These are phyloP conservation scores for Pomacea maculata DNA, from an alignment of 1,140 invertebrate genomes.

Conservation along the genomic window DNA sequence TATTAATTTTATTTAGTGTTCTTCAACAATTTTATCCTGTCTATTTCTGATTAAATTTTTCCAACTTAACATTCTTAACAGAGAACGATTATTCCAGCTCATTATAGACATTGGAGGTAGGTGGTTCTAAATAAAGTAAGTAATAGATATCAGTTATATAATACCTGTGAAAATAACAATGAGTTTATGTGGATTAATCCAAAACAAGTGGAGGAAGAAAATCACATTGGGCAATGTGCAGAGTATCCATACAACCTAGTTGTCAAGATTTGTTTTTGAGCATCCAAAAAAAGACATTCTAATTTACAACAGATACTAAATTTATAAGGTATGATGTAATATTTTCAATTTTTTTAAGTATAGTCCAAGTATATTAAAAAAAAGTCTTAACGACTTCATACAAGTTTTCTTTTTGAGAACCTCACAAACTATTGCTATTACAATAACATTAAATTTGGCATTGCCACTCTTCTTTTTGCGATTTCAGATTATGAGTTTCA, in stretches of 20 bases:
- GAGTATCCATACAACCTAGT: no score
- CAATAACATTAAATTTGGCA: no score
- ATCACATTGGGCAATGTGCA: no score
- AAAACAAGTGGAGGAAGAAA: no score
- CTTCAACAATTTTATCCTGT: background rate
- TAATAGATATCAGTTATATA: background rate
- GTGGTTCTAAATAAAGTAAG: background rate
- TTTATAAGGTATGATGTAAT: no score
- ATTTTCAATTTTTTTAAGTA: no score
- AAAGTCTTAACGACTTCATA: background rate
- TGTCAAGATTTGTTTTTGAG: no score
- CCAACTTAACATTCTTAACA: background rate
- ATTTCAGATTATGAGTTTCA: constrained; percentile 59
- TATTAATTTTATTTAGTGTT: background rate
- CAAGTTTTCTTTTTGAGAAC: background rate
- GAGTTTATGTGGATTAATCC: no score
- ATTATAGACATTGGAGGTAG: constrained; percentile 18
- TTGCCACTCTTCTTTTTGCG: background rate
- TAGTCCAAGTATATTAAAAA: background rate
- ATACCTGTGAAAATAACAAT: no score
- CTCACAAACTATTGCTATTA: no score
- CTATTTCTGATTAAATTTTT: background rate
- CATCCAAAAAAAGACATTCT: no score
- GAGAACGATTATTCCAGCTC: background rate
- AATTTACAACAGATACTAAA: no score